phyloP scores from a whole-genome alignment of 2,888 invertebrate genomes.

The Rotaria magnacalcarata region DNA sequence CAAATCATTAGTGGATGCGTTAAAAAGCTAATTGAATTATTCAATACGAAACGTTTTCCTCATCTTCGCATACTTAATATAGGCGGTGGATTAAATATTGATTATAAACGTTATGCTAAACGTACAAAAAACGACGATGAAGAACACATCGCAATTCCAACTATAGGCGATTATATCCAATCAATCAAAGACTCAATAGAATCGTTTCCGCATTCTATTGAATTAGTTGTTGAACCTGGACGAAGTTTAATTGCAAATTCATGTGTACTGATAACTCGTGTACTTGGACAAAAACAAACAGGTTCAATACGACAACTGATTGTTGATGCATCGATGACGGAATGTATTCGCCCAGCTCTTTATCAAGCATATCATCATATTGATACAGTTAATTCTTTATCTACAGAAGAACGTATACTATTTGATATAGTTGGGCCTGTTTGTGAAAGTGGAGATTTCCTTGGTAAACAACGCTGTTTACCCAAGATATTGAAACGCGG shows the following conservation, averaged over 20 bases:
- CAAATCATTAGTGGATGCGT: constrained; percentile 52
- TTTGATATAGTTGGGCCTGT: constrained; percentile 60
- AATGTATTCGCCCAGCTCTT: constrained; percentile 58
- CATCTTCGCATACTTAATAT: constrained; percentile 54
- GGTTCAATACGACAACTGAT: constrained; percentile 53
- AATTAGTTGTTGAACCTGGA: constrained; percentile 60
- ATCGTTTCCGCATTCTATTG: constrained; percentile 49
- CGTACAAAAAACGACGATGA: constrained; percentile 40
- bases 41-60: constrained; percentile 49
- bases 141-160: constrained; percentile 48
- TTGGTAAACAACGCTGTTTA: constrained; percentile 55
- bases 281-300: constrained; percentile 55
- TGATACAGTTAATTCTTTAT: constrained; percentile 50
- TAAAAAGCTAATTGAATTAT: constrained; percentile 50
- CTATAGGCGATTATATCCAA: constrained; percentile 50
- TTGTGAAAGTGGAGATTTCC: constrained; percentile 59
- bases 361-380: constrained; percentile 60
- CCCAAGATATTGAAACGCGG: constrained; percentile 49
- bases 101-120: constrained; percentile 51
- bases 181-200: constrained; percentile 49
- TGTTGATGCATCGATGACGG: constrained; percentile 59
- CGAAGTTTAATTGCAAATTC: constrained; percentile 57
- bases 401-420: constrained; percentile 36
- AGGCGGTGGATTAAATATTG: constrained; percentile 59
- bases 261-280: constrained; percentile 53